Percentiles rank a stretch among this genome's conserved stretches.
These are phyloP conservation scores for Benthosema pterotum DNA, from an alignment of 2,797 vertebrate genomes.

Conservation along the genomic window DNA sequence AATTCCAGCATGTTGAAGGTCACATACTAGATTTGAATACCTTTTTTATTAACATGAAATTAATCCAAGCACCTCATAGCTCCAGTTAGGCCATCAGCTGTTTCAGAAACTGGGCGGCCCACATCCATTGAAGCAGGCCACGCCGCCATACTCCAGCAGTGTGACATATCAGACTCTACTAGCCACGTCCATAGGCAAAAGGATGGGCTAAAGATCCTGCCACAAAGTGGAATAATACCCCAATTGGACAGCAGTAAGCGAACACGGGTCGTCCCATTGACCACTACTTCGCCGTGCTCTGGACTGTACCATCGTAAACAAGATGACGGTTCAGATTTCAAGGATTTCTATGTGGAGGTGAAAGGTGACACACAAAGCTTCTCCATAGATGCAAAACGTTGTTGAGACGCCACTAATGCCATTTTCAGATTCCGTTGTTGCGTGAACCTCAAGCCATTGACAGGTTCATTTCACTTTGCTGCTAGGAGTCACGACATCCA, in stretches of 20 bases:
- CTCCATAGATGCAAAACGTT: constrained; percentile 42
- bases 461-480: constrained; percentile 56
- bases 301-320: constrained; percentile 83
- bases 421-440: constrained; percentile 33
- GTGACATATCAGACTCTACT: constrained; percentile 80
- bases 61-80: constrained; percentile 73
- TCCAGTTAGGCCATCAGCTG: constrained; percentile 81
- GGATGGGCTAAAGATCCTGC: constrained; percentile 80
- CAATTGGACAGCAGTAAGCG: constrained; percentile 78
- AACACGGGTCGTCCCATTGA: constrained; percentile 72
- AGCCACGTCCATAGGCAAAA: constrained; percentile 80
- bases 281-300: constrained; percentile 74
- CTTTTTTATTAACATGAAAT: constrained; percentile 62
- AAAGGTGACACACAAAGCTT: constrained; percentile 85
- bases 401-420: constrained; percentile 59
- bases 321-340: constrained; percentile 68
- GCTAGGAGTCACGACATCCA: constrained; percentile 49
- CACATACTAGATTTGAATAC: constrained; percentile 20
- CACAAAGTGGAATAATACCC: constrained; percentile 78
- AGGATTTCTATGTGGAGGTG: constrained; percentile 85
- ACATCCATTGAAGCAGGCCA: constrained; percentile 77
- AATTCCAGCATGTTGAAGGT: not conserved
- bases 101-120: constrained; percentile 79
- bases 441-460: constrained; percentile 34
- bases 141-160: constrained; percentile 74